These are phyloP conservation scores for Helicoverpa zea DNA, from an alignment of 1,140 invertebrate species.

Conservation along the genomic window DNA sequence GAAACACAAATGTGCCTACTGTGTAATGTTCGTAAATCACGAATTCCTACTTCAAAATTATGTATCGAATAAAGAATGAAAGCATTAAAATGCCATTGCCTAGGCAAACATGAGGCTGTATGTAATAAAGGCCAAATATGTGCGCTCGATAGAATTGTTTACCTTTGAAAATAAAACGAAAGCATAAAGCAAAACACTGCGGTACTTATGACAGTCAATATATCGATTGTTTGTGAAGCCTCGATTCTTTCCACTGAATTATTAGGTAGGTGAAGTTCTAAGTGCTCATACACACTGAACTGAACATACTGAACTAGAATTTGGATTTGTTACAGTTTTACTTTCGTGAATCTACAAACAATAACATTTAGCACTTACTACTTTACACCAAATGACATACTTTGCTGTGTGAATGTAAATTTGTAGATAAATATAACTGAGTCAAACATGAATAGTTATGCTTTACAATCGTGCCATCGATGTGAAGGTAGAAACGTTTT, in stretches of 20 bases:
- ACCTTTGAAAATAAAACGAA: conserved; percentile 9
- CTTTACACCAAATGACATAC: conserved; percentile 7
- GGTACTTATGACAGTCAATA: conserved; percentile 1
- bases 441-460: not conserved
- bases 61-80: not conserved
- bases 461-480: not conserved
- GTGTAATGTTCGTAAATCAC: no score
- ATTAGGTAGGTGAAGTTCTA: conserved; percentile 33
- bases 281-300: not conserved
- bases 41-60: no score
- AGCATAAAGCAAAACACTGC: not conserved
- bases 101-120: not conserved
- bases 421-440: conserved; percentile 31
- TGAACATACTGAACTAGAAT: not conserved
- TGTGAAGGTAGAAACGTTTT: not conserved
- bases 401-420: conserved; percentile 25
- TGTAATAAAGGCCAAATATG: not conserved
- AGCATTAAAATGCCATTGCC: not conserved
- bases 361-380: conserved; percentile 44
- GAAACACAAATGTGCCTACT: no score
- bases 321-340: conserved; percentile 22
- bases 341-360: conserved; percentile 40
- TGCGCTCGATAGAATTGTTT: not conserved
- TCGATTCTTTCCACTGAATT: conserved; percentile 18
- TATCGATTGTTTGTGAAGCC: conserved; percentile 38